Percentiles rank a stretch among this genome's conserved stretches.
Conservation (phyloP, 1,140 invertebrate species). For the Tetramorium simillimum region DNA sequence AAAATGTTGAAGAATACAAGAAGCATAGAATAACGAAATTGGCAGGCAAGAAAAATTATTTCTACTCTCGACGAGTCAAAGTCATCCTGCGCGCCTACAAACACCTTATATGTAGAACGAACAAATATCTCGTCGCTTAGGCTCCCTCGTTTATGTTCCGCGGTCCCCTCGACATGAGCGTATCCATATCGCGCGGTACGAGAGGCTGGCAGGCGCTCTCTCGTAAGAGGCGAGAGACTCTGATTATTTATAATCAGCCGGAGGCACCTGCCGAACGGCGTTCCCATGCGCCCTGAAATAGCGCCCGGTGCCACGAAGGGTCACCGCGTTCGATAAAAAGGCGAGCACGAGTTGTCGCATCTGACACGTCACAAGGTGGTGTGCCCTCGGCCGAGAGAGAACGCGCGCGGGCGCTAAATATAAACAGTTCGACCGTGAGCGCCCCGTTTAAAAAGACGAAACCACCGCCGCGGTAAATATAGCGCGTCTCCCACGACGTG, state of each 20-base stretch:
- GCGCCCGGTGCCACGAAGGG: slow-evolving; percentile 60
- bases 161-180: slow-evolving; percentile 51
- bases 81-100: neutral
- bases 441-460: slow-evolving; percentile 64
- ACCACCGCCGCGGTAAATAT: slow-evolving; percentile 77
- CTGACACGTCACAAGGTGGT: slow-evolving; percentile 74
- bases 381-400: slow-evolving; percentile 30
- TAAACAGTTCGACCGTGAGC: slow-evolving; percentile 65
- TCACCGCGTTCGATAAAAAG: slow-evolving; percentile 71
- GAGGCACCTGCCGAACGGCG: slow-evolving; percentile 77
- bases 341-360: slow-evolving; percentile 61
- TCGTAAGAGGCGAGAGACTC: slow-evolving; percentile 53
- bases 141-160: slow-evolving; percentile 44
- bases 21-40: neutral
- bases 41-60: neutral
- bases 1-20: neutral
- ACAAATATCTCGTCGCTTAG: slow-evolving; percentile 42
- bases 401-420: slow-evolving; percentile 72
- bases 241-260: slow-evolving; percentile 80
- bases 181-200: slow-evolving; percentile 34
- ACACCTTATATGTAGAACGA: slow-evolving; percentile 28
- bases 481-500: slow-evolving; percentile 79
- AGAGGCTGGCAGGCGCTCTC: slow-evolving; percentile 43
- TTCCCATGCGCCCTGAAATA: slow-evolving; percentile 81
- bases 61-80: neutral